Conservation (phyloP, 2,113 vertebrate genomes). For the Fregetta grallaria region DNA sequence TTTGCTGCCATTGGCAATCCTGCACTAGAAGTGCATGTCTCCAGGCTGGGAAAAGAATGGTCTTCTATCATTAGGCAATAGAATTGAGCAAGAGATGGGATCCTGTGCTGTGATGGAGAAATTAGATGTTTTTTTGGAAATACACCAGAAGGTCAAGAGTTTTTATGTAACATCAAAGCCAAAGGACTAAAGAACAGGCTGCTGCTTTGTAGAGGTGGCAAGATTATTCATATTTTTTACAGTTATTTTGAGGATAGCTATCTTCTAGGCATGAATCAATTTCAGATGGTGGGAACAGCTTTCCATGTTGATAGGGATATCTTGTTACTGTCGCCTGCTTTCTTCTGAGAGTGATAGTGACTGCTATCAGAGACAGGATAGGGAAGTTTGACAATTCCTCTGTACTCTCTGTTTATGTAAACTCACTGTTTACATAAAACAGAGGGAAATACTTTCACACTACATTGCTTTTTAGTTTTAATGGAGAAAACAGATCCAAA, state of each 20-base stretch:
- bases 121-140: background rate
- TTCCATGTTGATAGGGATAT: background rate
- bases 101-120: background rate
- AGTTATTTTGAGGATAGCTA: background rate
- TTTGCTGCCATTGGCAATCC: background rate
- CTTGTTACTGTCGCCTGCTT: background rate
- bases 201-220: background rate
- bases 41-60: background rate
- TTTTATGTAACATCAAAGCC: background rate
- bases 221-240: background rate
- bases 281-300: background rate
- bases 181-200: background rate
- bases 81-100: background rate
- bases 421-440: background rate
- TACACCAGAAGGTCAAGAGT: background rate
- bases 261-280: background rate
- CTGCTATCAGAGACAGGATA: background rate
- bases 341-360: background rate
- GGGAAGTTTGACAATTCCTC: background rate
- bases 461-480: background rate
- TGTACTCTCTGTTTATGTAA: background rate
- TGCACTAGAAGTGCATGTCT: background rate
- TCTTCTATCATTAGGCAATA: background rate
- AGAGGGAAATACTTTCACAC: background rate
- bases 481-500: background rate